Evolutionary conservation across 2,888 invertebrate genomes (phyloP).

Genomic region (Gonocerus acuteangulatus): DNA sequence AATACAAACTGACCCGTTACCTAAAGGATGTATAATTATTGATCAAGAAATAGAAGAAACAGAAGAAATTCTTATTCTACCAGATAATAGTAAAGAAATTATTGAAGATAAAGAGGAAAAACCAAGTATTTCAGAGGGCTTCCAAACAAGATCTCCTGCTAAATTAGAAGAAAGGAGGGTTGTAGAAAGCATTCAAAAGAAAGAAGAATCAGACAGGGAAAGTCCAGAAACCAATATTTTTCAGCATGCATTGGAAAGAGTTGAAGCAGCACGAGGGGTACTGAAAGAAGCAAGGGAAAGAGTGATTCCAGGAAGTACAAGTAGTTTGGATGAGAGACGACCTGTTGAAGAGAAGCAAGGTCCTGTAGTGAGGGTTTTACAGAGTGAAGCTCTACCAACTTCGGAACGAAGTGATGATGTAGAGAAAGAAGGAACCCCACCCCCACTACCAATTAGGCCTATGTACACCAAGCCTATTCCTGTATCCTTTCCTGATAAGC

Average conservation of each 20-base stretch:
- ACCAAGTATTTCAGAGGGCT: not conserved
- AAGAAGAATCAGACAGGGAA: not conserved
- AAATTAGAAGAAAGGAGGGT: not conserved
- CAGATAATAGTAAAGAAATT: not conserved
- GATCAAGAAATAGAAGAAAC: conserved; percentile 31
- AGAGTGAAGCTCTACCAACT: conserved; percentile 18
- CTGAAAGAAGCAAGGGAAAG: conserved; percentile 26
- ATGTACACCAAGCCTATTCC: conserved; percentile 48
- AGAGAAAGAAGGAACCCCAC: conserved; percentile 29
- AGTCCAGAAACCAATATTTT: conserved; percentile 18
- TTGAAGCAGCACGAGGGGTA: conserved; percentile 19
- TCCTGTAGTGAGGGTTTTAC: not conserved
- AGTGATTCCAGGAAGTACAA: conserved; percentile 21
- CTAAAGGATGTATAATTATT: conserved; percentile 66
- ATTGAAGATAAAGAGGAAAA: not conserved
- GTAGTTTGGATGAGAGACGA: conserved; percentile 8
- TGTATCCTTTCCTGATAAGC: conserved; percentile 37
- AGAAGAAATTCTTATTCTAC: not conserved
- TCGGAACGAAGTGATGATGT: conserved; percentile 25
- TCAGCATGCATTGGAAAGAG: conserved; percentile 22
- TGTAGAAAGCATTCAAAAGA: not conserved
- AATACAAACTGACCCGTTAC: conserved; percentile 77
- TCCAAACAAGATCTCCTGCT: not conserved
- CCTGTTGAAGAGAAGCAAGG: conserved; percentile 1
- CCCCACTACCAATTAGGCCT: conserved; percentile 27